Percentiles rank a stretch among this genome's conserved stretches.
Evolutionary conservation across 2,888 invertebrate genomes (phyloP).

Genomic region (Timandra comae): DNA sequence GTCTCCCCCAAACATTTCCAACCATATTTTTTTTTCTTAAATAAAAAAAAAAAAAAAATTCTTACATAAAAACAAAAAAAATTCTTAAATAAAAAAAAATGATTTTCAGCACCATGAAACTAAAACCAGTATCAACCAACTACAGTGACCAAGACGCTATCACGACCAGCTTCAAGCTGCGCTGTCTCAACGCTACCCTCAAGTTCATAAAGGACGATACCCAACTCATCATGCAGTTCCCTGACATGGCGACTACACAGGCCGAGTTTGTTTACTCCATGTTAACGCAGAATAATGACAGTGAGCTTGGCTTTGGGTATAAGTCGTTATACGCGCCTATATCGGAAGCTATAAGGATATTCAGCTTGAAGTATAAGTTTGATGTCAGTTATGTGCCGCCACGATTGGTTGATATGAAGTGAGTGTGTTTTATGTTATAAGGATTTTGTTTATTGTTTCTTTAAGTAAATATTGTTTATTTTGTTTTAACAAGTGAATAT

Average conservation of each 20-base stretch:
- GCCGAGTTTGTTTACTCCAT: conserved; percentile 27
- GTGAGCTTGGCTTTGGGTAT: conserved; percentile 12
- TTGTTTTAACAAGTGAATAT: no score
- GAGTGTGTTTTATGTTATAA: no score
- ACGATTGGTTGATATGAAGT: conserved; percentile 12
- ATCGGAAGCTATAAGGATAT: conserved; percentile 29
- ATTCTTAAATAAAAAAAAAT: no score
- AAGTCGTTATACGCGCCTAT: conserved; percentile 29
- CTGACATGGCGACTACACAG: conserved; percentile 27
- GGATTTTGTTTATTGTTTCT: no score
- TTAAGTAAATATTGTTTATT: no score
- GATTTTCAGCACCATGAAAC: background rate
- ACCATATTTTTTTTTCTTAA: no score
- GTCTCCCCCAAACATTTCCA: background rate
- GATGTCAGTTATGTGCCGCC: background rate
- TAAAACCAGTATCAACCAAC: no score
- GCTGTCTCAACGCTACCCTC: conserved; percentile 29
- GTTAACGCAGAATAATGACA: conserved; percentile 14
- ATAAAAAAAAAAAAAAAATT: no score
- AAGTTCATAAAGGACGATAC: conserved; percentile 37
- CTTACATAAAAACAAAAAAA: no score
- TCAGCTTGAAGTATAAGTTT: conserved; percentile 19
- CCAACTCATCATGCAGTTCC: conserved; percentile 24
- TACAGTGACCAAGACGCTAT: background rate
- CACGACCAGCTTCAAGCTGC: conserved; percentile 23